Evolutionary conservation across 2,797 vertebrate genomes (phyloP).

Genomic region (Mareca penelope): DNA sequence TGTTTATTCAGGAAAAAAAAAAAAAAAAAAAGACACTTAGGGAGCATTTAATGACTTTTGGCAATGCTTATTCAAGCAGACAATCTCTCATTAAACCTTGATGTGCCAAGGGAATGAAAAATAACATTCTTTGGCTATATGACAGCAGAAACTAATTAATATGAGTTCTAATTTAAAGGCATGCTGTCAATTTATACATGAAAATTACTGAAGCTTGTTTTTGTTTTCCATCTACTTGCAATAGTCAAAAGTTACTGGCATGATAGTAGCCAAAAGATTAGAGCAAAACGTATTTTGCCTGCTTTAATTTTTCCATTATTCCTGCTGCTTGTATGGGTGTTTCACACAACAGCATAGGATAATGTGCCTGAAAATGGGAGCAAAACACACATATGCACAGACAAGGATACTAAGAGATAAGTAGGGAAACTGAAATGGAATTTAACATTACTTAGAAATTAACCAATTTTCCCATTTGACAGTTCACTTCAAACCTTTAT

Average conservation of each 20-base stretch:
- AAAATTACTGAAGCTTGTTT: background rate
- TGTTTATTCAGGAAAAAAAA: background rate
- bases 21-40: no score
- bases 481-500: background rate
- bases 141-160: background rate
- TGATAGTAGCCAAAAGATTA: background rate
- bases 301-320: background rate
- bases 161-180: background rate
- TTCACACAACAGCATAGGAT: background rate
- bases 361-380: background rate
- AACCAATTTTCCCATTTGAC: background rate
- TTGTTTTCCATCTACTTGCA: background rate
- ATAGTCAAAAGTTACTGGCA: background rate
- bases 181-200: background rate
- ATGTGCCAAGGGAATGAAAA: background rate
- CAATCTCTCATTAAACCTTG: background rate
- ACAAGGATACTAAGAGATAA: fast-evolving
- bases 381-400: background rate
- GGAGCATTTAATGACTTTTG: background rate
- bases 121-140: background rate
- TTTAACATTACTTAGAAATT: background rate
- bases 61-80: background rate
- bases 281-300: background rate
- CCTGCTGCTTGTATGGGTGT: background rate
- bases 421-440: background rate